Evolutionary conservation across 1,140 invertebrate species (phyloP).

Genomic region (Drosophila subobscura): DNA sequence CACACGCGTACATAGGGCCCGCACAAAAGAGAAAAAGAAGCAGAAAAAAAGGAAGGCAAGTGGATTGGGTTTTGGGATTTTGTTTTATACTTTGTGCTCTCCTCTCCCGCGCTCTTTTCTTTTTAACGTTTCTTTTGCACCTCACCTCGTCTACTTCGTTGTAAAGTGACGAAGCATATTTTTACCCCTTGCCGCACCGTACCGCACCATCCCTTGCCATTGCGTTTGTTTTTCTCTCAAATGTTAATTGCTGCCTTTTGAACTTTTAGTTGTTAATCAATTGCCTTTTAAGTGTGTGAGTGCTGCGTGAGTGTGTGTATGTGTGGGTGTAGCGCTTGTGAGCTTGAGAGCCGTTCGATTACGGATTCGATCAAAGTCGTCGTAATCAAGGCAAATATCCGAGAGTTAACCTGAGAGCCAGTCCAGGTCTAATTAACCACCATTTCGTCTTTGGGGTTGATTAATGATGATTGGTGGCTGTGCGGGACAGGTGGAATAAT

Average conservation of each 20-base stretch:
- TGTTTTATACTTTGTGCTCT: constrained; percentile 56
- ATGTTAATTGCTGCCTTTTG: constrained; percentile 57
- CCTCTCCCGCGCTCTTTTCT: constrained; percentile 23
- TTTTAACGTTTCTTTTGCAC: constrained; percentile 26
- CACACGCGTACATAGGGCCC: constrained; percentile 9
- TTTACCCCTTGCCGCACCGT: constrained; percentile 8
- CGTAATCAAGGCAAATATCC: constrained; percentile 5
- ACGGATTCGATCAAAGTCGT: no score
- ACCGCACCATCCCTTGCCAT: constrained; percentile 1
- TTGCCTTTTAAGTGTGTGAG: constrained; percentile 29
- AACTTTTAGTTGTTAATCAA: constrained; percentile 69
- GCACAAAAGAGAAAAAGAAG: constrained; percentile 30
- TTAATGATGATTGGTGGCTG: constrained; percentile 7
- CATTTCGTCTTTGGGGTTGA: neutral
- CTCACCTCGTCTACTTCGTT: constrained; percentile 19
- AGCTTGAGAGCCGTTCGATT: no score
- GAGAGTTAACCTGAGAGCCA: neutral
- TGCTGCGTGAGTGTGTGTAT: constrained; percentile 4
- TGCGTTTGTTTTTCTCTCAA: constrained; percentile 9
- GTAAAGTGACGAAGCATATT: constrained; percentile 27
- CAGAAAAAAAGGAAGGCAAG: constrained; percentile 44
- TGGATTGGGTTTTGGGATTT: constrained; percentile 73
- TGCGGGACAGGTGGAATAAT: neutral
- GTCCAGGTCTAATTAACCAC: constrained; percentile 1
- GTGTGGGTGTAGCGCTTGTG: neutral